A percentile compares a stretch with the other conserved stretches of the same genome.
Evolutionary conservation across 2,797 vertebrate species (phyloP).

Genomic region (Gila robusta): DNA sequence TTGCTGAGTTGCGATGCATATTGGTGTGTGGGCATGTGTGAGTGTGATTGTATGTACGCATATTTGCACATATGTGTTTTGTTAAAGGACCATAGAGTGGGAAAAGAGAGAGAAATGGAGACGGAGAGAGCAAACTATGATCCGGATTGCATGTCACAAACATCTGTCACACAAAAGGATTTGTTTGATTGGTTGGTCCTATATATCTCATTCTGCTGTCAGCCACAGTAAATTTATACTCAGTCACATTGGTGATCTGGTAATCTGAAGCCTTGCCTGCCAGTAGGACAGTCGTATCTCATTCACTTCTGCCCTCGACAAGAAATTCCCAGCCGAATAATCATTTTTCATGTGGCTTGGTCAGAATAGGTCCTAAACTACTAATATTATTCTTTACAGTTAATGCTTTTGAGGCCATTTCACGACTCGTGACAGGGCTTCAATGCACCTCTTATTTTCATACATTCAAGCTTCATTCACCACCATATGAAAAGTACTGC

Average conservation of each 20-base stretch:
- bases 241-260: slow-evolving; percentile 66
- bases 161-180: slow-evolving; percentile 79
- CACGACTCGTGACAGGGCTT: not conserved
- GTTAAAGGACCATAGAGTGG: not conserved
- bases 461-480: not conserved
- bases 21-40: slow-evolving; percentile 10
- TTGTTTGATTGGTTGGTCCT: slow-evolving; percentile 75
- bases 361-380: slow-evolving; percentile 10
- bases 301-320: slow-evolving; percentile 60
- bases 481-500: not conserved
- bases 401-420: slow-evolving; percentile 46
- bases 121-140: slow-evolving; percentile 66
- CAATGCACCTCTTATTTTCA: not conserved
- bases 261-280: slow-evolving; percentile 68
- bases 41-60: not conserved
- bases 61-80: slow-evolving; percentile 1
- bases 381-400: not conserved
- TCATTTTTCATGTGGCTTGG: not conserved
- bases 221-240: slow-evolving; percentile 76
- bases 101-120: slow-evolving; percentile 25
- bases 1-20: slow-evolving; percentile 2
- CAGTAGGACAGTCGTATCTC: slow-evolving; percentile 70
- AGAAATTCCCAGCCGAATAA: slow-evolving; percentile 48
- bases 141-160: slow-evolving; percentile 71
- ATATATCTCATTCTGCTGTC: slow-evolving; percentile 75